Percentiles rank a stretch among this genome's conserved stretches.
These are phyloP conservation scores for Serranus cabrilla DNA, from an alignment of 2,797 vertebrate species.

Conservation along the genomic window DNA sequence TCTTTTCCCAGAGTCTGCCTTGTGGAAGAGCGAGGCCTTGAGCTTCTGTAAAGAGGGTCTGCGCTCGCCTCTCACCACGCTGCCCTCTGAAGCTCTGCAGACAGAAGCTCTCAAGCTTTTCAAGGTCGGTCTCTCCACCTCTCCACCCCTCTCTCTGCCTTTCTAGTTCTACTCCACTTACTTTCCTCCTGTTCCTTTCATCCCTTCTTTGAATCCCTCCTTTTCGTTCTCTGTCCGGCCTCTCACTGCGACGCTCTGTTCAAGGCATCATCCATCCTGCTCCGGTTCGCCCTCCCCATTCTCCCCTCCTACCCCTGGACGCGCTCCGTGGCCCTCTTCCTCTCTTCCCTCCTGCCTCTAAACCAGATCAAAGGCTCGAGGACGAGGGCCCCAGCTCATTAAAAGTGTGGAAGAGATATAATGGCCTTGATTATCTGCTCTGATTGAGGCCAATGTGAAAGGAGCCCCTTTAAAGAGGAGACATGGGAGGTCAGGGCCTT, in stretches of 20 bases:
- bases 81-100: slow-evolving; percentile 88
- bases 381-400: slow-evolving; percentile 73
- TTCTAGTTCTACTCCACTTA: slow-evolving; percentile 33
- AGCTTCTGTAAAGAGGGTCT: slow-evolving; percentile 94
- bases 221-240: slow-evolving; percentile 15
- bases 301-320: slow-evolving; percentile 48
- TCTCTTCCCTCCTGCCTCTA: slow-evolving; percentile 27
- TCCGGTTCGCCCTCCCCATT: slow-evolving; percentile 32
- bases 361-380: slow-evolving; percentile 71
- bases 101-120: slow-evolving; percentile 97
- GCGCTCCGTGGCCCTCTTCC: slow-evolving; percentile 24
- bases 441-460: slow-evolving; percentile 75
- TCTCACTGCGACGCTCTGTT: slow-evolving; percentile 53
- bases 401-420: slow-evolving; percentile 77
- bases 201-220: slow-evolving; percentile 22
- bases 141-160: slow-evolving; percentile 13
- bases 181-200: slow-evolving; percentile 42
- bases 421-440: slow-evolving; percentile 79
- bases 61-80: slow-evolving; percentile 79
- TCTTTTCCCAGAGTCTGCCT: slow-evolving; percentile 85
- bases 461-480: slow-evolving; percentile 54
- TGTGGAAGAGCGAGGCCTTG: slow-evolving; percentile 92
- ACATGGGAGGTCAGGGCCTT: slow-evolving; percentile 68
- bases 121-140: slow-evolving; percentile 77
- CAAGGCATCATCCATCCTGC: slow-evolving; percentile 44